A percentile compares a stretch with the other conserved stretches of the same genome.
These are phyloP conservation scores for Clarias platycephalus DNA, from an alignment of 2,797 vertebrate species.

Conservation along the genomic window DNA sequence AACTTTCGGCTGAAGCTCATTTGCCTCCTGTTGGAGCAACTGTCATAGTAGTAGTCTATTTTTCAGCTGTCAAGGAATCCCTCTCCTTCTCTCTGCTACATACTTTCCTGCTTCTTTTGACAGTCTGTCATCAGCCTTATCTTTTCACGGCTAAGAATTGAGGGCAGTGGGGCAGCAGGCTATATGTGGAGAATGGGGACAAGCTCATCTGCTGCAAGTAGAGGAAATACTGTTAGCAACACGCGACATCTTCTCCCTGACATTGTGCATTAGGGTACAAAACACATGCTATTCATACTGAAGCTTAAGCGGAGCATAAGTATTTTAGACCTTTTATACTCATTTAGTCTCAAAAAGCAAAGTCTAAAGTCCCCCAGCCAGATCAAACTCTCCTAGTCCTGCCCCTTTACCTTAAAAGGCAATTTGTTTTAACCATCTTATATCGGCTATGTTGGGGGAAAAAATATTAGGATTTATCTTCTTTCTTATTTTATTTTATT, in stretches of 20 bases:
- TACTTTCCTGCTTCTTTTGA: not conserved
- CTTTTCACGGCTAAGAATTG: slow-evolving; percentile 42
- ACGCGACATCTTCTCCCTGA: no score
- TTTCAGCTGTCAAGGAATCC: not conserved
- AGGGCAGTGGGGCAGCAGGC: slow-evolving; percentile 55
- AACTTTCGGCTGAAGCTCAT: not conserved
- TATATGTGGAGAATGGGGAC: slow-evolving; percentile 49
- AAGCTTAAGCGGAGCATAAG: not conserved
- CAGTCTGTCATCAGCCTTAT: slow-evolving; percentile 22
- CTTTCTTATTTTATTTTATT: no score
- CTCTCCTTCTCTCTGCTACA: not conserved
- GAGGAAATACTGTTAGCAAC: slow-evolving; percentile 14
- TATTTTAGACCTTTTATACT: not conserved
- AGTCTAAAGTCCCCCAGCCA: not conserved
- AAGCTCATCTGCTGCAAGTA: not conserved
- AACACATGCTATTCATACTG: not conserved
- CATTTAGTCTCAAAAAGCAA: not conserved
- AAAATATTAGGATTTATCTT: not conserved
- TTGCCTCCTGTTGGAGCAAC: not conserved
- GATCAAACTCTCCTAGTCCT: not conserved
- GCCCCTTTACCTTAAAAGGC: not conserved
- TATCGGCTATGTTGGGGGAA: not conserved
- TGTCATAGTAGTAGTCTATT: not conserved
- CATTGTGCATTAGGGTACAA: not conserved
- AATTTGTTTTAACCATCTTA: not conserved